Percentiles rank a stretch among this genome's conserved stretches.
These are phyloP conservation scores for Rhyacichthys aspro DNA, from an alignment of 2,797 vertebrate species.

Conservation along the genomic window DNA sequence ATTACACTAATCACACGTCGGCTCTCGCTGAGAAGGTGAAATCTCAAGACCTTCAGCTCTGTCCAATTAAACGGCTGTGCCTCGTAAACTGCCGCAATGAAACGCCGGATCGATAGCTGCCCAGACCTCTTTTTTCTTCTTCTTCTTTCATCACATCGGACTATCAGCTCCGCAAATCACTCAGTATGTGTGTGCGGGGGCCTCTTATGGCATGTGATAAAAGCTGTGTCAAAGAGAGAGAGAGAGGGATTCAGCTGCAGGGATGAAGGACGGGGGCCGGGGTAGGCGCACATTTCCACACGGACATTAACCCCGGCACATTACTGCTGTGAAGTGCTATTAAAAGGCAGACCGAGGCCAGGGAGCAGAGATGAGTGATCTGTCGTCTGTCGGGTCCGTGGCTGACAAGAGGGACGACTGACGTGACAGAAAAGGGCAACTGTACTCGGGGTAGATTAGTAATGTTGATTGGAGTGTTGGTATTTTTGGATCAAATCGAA, in stretches of 20 bases:
- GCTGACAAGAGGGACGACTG: conserved; percentile 26
- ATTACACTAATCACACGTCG: conserved; percentile 59
- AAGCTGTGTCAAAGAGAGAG: conserved; percentile 27
- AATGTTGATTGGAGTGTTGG: neutral
- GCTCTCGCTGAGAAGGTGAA: conserved; percentile 34
- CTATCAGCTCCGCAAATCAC: conserved; percentile 39
- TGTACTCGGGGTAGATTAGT: neutral
- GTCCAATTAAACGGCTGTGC: conserved; percentile 49
- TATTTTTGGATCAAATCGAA: conserved; percentile 4
- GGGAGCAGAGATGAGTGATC: conserved; percentile 50
- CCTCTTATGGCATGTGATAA: conserved; percentile 14
- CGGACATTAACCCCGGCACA: conserved; percentile 64
- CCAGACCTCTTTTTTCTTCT: conserved; percentile 5
- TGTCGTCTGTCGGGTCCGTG: conserved; percentile 18
- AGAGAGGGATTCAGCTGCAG: conserved; percentile 37
- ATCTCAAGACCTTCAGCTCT: conserved; percentile 38
- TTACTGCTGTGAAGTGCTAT: conserved; percentile 63
- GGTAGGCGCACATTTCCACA: conserved; percentile 44
- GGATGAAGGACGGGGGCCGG: conserved; percentile 60
- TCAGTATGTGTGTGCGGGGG: neutral
- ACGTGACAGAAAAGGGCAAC: conserved; percentile 20
- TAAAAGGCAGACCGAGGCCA: conserved; percentile 59
- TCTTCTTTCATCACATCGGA: neutral
- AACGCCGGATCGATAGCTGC: conserved; percentile 32
- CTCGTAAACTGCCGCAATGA: conserved; percentile 48